Evolutionary conservation across 1,140 invertebrate genomes (phyloP).

Genomic region (Maniola jurtina): DNA sequence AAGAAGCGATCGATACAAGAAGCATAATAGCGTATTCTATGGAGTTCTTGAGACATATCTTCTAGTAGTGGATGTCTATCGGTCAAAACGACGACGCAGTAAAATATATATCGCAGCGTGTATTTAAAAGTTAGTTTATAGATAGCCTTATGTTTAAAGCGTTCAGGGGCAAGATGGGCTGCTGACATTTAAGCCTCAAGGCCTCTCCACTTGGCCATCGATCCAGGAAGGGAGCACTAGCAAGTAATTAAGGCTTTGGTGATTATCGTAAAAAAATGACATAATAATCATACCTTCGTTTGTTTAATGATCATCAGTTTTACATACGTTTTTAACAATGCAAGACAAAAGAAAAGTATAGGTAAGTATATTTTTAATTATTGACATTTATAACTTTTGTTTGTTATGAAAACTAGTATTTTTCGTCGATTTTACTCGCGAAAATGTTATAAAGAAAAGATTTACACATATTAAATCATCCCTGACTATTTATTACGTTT

Average conservation of each 20-base stretch:
- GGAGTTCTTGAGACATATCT: too few relatives aligned
- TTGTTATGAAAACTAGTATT: too few relatives aligned
- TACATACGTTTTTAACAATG: background rate
- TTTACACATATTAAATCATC: too few relatives aligned
- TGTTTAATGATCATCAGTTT: background rate
- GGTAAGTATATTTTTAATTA: background rate
- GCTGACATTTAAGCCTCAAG: conserved; percentile 37
- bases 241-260: conserved; percentile 3
- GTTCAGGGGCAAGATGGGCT: conserved; percentile 35
- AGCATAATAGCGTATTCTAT: too few relatives aligned
- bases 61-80: too few relatives aligned
- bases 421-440: too few relatives aligned
- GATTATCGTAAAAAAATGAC: conserved; percentile 28
- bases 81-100: too few relatives aligned
- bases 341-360: background rate
- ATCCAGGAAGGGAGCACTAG: conserved; percentile 23
- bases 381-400: background rate
- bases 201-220: conserved; percentile 20
- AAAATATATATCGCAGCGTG: background rate
- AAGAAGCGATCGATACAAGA: too few relatives aligned
- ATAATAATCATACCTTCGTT: conserved; percentile 17
- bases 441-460: too few relatives aligned
- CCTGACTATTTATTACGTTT: too few relatives aligned
- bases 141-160: conserved; percentile 15
- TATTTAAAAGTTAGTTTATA: background rate